Evolutionary conservation across 2,113 vertebrate species (phyloP), one percentile per base, ranked within the genome.

Genomic region (Oostethus manadensis): DNA sequence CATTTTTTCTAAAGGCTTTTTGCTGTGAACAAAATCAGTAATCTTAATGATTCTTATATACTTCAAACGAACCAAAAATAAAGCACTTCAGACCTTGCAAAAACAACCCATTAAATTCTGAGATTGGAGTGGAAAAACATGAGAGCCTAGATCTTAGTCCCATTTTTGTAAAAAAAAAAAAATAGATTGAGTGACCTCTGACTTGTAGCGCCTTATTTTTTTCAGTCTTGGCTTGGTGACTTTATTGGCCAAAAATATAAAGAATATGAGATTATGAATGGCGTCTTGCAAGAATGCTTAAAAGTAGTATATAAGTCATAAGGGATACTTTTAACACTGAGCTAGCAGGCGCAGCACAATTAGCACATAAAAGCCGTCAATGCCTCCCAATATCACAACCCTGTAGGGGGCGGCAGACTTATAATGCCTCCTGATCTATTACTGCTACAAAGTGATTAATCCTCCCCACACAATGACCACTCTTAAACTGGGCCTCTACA

Each of bases 381-480:
- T 78, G 82, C 82, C 70, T 71, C 69, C 74, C 60, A 65, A 70
- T 76, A 76, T 80, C 76, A 57, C 68, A 68, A 56, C 49, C 54
- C 78, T 70, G 78, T 47, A 38, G 81, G 78, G 78, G 79, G 56
- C 22, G 55, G 22, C 50, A 66, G 67, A 80, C 70, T 73, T 83
- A 70, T 76, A 80, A 74, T 75, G 68, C 71, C 76, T 79, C 74
- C 76, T 81, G 79, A 87, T 86, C 80, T 81, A 80, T 85, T 82
- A 76, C 85, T 82, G 75, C 85, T 69, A 80, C 74, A 80, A 78
- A 82, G 82, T 83, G 73, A 83, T 87, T 87, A 84, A 87, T 87
- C 80, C 83, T 81, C 62, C 75, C 59, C 62, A 78, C 79, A 86
- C 84, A 86, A 83, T 82, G 77, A 78, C 77, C 75, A 75, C 44